Conservation (phyloP, 2,888 invertebrate genomes). For the Entomobrya proxima region DNA sequence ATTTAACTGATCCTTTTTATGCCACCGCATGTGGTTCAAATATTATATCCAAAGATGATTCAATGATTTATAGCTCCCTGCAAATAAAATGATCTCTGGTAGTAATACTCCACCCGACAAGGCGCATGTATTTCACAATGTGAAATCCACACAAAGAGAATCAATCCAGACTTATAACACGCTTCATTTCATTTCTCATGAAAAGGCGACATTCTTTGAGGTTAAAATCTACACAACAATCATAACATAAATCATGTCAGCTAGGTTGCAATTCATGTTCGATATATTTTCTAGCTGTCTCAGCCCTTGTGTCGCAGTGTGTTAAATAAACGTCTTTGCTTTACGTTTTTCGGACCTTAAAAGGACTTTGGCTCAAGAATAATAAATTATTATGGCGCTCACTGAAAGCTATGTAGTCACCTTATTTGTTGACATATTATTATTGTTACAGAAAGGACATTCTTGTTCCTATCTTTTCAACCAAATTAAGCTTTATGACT, state of each 20-base stretch:
- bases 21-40: too few species aligned
- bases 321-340: not conserved
- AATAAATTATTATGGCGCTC: slow-evolving; percentile 2
- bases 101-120: too few species aligned
- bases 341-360: not conserved
- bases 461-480: not conserved
- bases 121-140: too few species aligned
- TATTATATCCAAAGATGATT: too few species aligned
- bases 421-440: not conserved
- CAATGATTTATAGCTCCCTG: too few species aligned
- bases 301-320: not conserved
- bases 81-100: too few species aligned
- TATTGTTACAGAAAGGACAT: not conserved
- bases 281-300: not conserved
- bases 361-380: not conserved
- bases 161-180: not conserved
- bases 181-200: not conserved
- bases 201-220: not conserved
- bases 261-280: not conserved
- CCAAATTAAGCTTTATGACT: slow-evolving; percentile 21
- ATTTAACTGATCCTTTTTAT: too few species aligned
- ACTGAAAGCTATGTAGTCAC: not conserved
- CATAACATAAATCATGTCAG: slow-evolving; percentile 16
- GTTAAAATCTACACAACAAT: not conserved
- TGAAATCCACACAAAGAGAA: too few species aligned